Conservation (phyloP, 2,888 invertebrate species). For the Alviniconcha strummeri region DNA sequence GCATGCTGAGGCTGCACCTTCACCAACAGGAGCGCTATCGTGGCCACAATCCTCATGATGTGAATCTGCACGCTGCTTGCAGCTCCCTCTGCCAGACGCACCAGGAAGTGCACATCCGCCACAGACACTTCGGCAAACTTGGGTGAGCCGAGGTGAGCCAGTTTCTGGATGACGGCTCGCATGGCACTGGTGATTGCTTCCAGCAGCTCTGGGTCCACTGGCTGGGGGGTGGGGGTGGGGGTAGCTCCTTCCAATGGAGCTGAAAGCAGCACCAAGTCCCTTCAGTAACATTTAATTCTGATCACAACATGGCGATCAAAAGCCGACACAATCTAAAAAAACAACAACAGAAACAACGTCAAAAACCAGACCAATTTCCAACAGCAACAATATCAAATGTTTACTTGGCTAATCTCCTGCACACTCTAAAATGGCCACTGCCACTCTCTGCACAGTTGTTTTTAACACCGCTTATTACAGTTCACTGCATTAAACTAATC, state of each 20-base stretch:
- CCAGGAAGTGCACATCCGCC: constrained; percentile 66
- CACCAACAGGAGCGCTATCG: constrained; percentile 59
- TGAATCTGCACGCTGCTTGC: constrained; percentile 59
- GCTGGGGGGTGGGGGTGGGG: constrained; percentile 38
- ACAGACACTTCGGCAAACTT: constrained; percentile 61
- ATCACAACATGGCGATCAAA: too few relatives aligned
- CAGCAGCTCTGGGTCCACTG: constrained; percentile 73
- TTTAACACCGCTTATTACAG: too few relatives aligned
- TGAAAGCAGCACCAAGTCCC: background rate
- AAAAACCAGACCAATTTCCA: too few relatives aligned
- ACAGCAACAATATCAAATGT: too few relatives aligned
- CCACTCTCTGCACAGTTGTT: too few relatives aligned
- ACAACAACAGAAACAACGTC: too few relatives aligned
- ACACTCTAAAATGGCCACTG: too few relatives aligned
- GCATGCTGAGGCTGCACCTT: constrained; percentile 44
- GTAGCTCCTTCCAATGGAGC: background rate
- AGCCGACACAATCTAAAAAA: too few relatives aligned
- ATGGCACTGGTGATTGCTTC: constrained; percentile 85
- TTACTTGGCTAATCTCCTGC: too few relatives aligned
- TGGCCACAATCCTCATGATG: constrained; percentile 62
- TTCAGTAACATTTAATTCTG: too few relatives aligned
- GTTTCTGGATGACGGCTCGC: constrained; percentile 83
- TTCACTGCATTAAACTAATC: too few relatives aligned
- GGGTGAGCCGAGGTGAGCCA: constrained; percentile 75
- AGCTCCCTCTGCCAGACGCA: constrained; percentile 62